A percentile compares a stretch with the other conserved stretches of the same genome.
phyloP scores from a whole-genome alignment of 2,797 vertebrate species.

The Trichosurus vulpecula region DNA sequence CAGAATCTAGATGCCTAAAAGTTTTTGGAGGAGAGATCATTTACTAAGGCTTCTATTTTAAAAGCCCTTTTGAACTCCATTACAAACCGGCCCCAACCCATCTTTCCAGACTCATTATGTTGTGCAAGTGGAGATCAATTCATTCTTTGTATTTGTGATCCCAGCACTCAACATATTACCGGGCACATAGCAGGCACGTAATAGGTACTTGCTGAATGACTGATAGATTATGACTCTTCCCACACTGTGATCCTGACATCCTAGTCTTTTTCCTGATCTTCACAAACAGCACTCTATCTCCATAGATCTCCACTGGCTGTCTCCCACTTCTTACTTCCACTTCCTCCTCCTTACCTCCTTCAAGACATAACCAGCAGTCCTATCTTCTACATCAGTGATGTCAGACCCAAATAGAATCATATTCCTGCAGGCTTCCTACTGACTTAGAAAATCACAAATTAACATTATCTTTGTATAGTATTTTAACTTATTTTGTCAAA shows the following conservation, averaged over 20 bases:
- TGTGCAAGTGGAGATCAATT: background rate
- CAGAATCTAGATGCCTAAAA: constrained; percentile 15
- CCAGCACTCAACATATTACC: background rate
- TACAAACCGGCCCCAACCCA: background rate
- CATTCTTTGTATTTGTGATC: background rate
- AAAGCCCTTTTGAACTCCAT: background rate
- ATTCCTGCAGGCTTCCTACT: constrained; percentile 24
- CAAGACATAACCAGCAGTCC: background rate
- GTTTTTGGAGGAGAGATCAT: background rate
- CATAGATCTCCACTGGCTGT: background rate
- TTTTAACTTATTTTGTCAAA: background rate
- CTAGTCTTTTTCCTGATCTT: background rate
- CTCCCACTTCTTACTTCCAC: background rate
- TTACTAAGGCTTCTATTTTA: background rate
- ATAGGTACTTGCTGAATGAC: background rate
- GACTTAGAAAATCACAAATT: constrained; percentile 3
- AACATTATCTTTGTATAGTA: constrained; percentile 29
- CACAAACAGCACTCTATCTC: background rate
- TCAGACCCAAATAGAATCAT: background rate
- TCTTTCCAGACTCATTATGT: background rate
- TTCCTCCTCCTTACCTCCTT: background rate
- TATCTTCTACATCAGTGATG: background rate
- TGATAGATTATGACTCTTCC: background rate
- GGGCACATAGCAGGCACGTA: background rate
- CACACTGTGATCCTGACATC: background rate